A percentile compares a stretch with the other conserved stretches of the same genome.
phyloP scores from a whole-genome alignment of 2,113 vertebrate species.

The Corvus hawaiiensis region DNA sequence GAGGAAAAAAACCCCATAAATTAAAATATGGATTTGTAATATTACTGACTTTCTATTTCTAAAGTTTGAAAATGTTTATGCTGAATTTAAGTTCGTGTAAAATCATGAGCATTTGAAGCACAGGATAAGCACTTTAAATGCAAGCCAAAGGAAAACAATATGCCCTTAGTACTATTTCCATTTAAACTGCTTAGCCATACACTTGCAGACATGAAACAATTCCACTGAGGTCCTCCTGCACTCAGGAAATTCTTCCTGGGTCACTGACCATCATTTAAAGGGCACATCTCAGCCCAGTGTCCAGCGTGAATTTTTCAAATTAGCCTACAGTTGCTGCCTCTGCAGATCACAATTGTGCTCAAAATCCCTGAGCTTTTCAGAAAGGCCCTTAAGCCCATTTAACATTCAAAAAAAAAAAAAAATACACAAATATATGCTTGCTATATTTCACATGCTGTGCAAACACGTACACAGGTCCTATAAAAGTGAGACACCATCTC shows the following conservation, averaged over 20 bases:
- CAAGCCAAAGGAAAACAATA: constrained; percentile 14
- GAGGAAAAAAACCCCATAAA: neutral
- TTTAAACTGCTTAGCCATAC: constrained; percentile 60
- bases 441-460: neutral
- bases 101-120: neutral
- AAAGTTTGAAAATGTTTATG: neutral
- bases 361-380: constrained; percentile 35
- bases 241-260: constrained; percentile 66
- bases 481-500: neutral
- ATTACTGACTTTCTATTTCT: neutral
- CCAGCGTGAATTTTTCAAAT: constrained; percentile 56
- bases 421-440: neutral
- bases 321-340: constrained; percentile 54
- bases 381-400: neutral
- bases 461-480: accelerated
- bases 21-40: neutral
- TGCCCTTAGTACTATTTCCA: constrained; percentile 16
- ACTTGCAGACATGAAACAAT: constrained; percentile 48
- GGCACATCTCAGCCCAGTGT: constrained; percentile 38
- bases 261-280: constrained; percentile 63
- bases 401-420: neutral
- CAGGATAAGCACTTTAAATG: neutral
- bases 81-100: neutral
- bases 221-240: neutral
- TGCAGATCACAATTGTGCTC: neutral